Conservation (phyloP, 2,888 invertebrate species). For the Ephialtes manifestator region DNA sequence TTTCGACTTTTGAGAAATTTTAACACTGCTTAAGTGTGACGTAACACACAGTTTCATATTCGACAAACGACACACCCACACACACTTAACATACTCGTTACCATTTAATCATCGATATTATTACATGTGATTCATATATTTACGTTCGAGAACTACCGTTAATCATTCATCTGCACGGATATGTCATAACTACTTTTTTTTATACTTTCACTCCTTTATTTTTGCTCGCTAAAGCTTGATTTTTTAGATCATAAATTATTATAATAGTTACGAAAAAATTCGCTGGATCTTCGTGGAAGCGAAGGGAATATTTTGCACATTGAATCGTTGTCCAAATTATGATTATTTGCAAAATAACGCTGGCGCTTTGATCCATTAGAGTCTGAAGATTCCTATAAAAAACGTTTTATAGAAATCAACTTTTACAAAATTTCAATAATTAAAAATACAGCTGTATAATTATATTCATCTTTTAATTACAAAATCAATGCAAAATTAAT, state of each 20-base stretch:
- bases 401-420: slow-evolving; percentile 11
- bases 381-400: slow-evolving; percentile 9
- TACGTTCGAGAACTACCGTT: slow-evolving; percentile 53
- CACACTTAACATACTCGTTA: slow-evolving; percentile 45
- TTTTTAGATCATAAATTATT: slow-evolving; percentile 24
- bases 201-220: slow-evolving; percentile 32
- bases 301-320: slow-evolving; percentile 48
- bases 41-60: slow-evolving; percentile 33
- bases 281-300: slow-evolving; percentile 18
- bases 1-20: neutral
- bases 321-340: slow-evolving; percentile 32
- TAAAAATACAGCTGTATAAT: no score
- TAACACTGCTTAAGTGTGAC: slow-evolving; percentile 7
- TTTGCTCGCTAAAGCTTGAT: slow-evolving; percentile 61
- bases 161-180: slow-evolving; percentile 66
- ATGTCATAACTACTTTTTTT: slow-evolving; percentile 48
- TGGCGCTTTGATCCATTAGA: slow-evolving; percentile 30
- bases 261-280: slow-evolving; percentile 35
- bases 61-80: slow-evolving; percentile 51
- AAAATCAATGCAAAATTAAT: neutral
- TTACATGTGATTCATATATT: slow-evolving; percentile 42
- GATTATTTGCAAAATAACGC: slow-evolving; percentile 51
- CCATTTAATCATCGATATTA: slow-evolving; percentile 46
- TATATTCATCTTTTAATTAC: neutral
- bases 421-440: neutral